Evolutionary conservation across 2,888 invertebrate species (phyloP), one percentile per base, ranked within the genome.

Genomic region (Pedicia rivosa): DNA sequence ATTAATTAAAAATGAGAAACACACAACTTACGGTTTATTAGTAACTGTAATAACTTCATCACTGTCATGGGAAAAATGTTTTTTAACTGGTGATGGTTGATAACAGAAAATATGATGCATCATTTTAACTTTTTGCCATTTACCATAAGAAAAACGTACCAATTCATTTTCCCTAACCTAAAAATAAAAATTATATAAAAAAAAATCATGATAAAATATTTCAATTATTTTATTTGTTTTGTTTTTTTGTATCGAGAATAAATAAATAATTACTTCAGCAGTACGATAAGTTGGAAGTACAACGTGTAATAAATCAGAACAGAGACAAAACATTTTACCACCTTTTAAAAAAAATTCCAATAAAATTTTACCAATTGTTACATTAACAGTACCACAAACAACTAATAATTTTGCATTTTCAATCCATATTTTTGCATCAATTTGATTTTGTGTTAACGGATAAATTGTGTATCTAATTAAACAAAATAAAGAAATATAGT

Each of bases 71-170:
- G 80, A 80, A 50, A 83, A 83, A 51, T 80, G 78, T 47, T 82
- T 78, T 55, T 78, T 78, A 2, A 81, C 76, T 0, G 86, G 84
- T 2, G 83, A 83, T 0, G 83, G 82, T 56, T 86, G 84, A 53
- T 86, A 86, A 52, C 86, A 86, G 56, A 86, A 84, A 44, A 86
- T 79, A 50, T 86, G 83, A 57, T 86, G 86, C 68, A 86, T 79
- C 77, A 86, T 78, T 53, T 75, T 75, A 1, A 84, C 80, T 5
- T 78, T 73, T 51, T 78, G 75, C 84, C 86, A 86, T 54, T 77
- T 74, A 43, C 78, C 81, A 48, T 82, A 86, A 3, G 80, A 78
- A 54, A 86, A 86, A 46, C 80, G 74, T 2, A 84, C 86, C 35
- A 86, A 62, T 56, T 86, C 84, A 52, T 79, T 78, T 59, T 83